phyloP scores from a whole-genome alignment of 1,140 invertebrate species.

The Probaryconus sp. region DNA sequence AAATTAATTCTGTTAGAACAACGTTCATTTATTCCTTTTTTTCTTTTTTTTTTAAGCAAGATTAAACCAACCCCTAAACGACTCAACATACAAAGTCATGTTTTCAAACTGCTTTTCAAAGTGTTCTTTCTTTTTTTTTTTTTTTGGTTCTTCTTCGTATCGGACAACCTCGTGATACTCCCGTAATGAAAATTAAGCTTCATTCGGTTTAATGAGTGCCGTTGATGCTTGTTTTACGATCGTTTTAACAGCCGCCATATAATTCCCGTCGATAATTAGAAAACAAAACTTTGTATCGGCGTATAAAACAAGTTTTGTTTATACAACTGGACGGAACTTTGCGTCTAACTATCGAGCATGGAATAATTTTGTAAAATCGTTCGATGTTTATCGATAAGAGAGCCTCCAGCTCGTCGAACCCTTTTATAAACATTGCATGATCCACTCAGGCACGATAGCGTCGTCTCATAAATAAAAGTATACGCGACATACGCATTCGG shows the following conservation, averaged over 20 bases:
- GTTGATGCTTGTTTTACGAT: too few species aligned
- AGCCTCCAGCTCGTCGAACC: slow-evolving; percentile 28
- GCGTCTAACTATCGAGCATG: slow-evolving; percentile 5
- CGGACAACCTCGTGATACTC: too few species aligned
- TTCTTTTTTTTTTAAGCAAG: too few species aligned
- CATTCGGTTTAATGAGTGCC: slow-evolving; percentile 38
- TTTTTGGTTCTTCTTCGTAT: too few species aligned
- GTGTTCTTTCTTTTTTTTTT: too few species aligned
- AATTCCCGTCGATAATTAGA: not conserved
- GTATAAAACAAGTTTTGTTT: not conserved
- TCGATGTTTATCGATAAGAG: slow-evolving; percentile 39
- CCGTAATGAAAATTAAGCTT: too few species aligned
- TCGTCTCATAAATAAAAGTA: slow-evolving; percentile 45
- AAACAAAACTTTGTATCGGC: slow-evolving; percentile 1
- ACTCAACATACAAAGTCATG: too few species aligned
- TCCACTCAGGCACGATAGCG: slow-evolving; percentile 32
- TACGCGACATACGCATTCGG: slow-evolving; percentile 44
- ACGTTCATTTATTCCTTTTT: too few species aligned
- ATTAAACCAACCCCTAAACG: too few species aligned
- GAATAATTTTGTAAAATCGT: slow-evolving; percentile 42
- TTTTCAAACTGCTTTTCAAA: too few species aligned
- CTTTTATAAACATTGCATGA: slow-evolving; percentile 60
- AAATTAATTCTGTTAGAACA: too few species aligned
- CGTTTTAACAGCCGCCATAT: slow-evolving; percentile 10
- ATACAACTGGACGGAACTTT: not conserved